Percentiles rank a stretch among this genome's conserved stretches.
Conservation (phyloP, 2,113 vertebrate species). For the Pelodiscus sinensis region DNA sequence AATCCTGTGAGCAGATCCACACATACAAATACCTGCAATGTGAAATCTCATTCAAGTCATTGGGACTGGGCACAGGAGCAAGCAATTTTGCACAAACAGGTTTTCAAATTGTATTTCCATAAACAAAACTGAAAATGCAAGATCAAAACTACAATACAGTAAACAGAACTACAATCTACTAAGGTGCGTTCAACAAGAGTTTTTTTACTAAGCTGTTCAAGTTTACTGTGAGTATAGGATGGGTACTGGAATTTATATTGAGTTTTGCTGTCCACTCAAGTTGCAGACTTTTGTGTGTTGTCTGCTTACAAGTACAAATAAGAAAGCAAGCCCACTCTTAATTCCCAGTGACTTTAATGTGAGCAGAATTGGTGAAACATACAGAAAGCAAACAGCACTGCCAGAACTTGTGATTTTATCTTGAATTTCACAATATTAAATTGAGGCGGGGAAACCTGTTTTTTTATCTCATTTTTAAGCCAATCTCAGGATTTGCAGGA, state of each 20-base stretch:
- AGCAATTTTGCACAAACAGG: background rate
- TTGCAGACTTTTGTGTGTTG: background rate
- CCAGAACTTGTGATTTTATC: background rate
- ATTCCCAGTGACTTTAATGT: background rate
- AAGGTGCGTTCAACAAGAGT: background rate
- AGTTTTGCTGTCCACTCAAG: background rate
- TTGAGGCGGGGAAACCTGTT: no score
- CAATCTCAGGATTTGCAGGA: background rate
- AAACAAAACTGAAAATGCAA: no score
- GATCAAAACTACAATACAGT: no score
- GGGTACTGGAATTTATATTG: background rate
- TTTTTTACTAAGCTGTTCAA: background rate
- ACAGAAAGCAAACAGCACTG: background rate
- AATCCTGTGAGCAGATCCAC: accelerated
- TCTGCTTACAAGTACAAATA: background rate
- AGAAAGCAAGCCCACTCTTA: background rate
- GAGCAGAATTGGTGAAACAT: background rate
- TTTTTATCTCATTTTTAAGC: background rate
- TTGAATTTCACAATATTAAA: background rate
- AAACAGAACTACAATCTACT: background rate
- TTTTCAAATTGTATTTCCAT: background rate
- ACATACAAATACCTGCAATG: accelerated
- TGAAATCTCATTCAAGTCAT: background rate
- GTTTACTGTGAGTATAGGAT: background rate
- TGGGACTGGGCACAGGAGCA: background rate